Evolutionary conservation across 2,888 invertebrate species (phyloP).

Genomic region (Aspidiotus rigidus): DNA sequence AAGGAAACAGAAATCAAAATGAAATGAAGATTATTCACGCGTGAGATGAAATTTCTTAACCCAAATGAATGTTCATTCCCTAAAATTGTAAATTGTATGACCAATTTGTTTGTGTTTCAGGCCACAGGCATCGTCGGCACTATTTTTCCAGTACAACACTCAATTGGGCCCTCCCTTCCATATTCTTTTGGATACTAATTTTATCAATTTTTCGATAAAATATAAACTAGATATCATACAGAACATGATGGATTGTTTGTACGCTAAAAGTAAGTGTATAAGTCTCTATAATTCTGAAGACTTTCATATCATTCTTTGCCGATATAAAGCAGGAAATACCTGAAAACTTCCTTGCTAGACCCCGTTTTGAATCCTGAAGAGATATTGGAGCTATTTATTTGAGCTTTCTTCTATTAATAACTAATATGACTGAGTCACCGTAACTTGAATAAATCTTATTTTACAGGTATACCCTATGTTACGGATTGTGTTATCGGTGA

Average conservation of each 20-base stretch:
- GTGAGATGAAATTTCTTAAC: constrained; percentile 42
- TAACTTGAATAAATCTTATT: background rate
- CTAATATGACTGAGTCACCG: no score
- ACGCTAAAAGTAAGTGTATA: constrained; percentile 66
- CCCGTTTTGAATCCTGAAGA: background rate
- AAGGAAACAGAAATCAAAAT: constrained; percentile 63
- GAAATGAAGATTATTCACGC: constrained; percentile 68
- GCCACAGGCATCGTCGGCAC: constrained; percentile 79
- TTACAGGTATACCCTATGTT: constrained; percentile 82
- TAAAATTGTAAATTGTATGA: background rate
- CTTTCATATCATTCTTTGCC: no score
- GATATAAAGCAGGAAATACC: no score
- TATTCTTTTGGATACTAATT: constrained; percentile 93
- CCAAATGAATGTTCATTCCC: background rate
- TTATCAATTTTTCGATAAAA: constrained; percentile 96
- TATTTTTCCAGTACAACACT: constrained; percentile 96
- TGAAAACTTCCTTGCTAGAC: constrained; percentile 18
- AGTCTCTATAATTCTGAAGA: no score
- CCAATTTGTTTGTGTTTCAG: constrained; percentile 40
- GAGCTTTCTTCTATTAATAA: no score
- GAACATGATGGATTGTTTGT: constrained; percentile 98
- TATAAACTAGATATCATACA: constrained; percentile 93
- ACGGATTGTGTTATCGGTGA: constrained; percentile 98
- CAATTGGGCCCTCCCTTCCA: constrained; percentile 98
- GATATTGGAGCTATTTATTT: no score